A percentile compares a stretch with the other conserved stretches of the same genome.
phyloP scores from a whole-genome alignment of 2,113 vertebrate genomes.

The Psammodynastes pulverulentus region DNA sequence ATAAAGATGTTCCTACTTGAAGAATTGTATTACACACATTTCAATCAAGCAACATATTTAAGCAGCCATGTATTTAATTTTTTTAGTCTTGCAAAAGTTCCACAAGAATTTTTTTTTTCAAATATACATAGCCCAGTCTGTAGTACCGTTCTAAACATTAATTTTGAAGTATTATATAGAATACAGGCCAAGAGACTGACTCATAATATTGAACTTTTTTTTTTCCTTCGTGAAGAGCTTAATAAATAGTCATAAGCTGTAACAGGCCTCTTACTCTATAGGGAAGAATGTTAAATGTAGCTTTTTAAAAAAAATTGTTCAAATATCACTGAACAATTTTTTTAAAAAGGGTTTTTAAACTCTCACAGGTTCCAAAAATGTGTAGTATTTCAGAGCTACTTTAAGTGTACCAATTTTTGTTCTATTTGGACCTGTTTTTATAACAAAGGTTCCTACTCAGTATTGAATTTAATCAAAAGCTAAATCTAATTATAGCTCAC shows the following conservation, averaged over 20 bases:
- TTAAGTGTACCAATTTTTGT: not conserved
- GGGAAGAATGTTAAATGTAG: not conserved
- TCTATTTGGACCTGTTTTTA: not conserved
- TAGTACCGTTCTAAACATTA: not conserved
- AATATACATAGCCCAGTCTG: not conserved
- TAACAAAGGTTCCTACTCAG: not conserved
- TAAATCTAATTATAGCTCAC: constrained; percentile 16
- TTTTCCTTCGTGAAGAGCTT: not conserved
- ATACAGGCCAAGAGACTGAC: not conserved
- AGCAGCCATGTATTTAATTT: not conserved
- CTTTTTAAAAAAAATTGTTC: not conserved
- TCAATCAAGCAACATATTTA: not conserved
- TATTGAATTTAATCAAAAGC: not conserved
- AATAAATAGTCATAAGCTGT: not conserved
- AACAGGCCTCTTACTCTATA: not conserved
- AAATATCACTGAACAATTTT: not conserved
- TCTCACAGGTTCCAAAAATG: not conserved
- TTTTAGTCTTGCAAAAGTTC: not conserved
- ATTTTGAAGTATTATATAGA: not conserved
- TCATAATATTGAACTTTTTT: not conserved
- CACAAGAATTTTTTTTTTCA: not conserved
- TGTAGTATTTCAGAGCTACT: not conserved
- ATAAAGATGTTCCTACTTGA: not conserved
- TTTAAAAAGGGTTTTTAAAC: not conserved
- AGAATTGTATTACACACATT: not conserved